Evolutionary conservation across 2,888 invertebrate species (phyloP).

Genomic region (Eustalomyia histrio): DNA sequence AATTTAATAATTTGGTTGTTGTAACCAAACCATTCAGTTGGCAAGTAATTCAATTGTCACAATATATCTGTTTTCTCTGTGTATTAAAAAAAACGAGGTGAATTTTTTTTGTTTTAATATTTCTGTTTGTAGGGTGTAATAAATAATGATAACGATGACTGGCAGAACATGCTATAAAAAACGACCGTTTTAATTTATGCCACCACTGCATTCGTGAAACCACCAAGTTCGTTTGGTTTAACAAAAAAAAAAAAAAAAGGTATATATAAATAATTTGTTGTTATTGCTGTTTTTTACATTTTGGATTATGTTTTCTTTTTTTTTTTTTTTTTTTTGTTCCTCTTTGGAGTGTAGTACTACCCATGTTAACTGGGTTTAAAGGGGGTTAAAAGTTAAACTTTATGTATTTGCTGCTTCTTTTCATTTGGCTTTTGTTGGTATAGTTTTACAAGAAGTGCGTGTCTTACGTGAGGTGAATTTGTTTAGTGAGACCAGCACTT

Average conservation of each 20-base stretch:
- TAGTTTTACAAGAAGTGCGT: slow-evolving; percentile 36
- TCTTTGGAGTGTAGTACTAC: slow-evolving; percentile 49
- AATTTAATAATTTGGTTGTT: too few relatives aligned
- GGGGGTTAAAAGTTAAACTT: slow-evolving; percentile 45
- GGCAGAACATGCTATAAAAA: slow-evolving; percentile 55
- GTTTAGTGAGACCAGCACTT: slow-evolving; percentile 43
- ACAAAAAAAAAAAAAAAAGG: too few relatives aligned
- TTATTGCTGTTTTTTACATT: slow-evolving; percentile 10
- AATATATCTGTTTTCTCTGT: too few relatives aligned
- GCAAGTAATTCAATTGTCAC: too few relatives aligned
- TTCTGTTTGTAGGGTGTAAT: slow-evolving; percentile 55
- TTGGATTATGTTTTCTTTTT: neutral
- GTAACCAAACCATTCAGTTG: too few relatives aligned
- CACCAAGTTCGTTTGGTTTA: neutral
- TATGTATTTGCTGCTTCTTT: neutral
- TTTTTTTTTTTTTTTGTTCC: slow-evolving; percentile 48
- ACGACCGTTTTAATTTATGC: slow-evolving; percentile 58
- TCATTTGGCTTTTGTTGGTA: neutral
- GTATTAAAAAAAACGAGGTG: slow-evolving; percentile 42
- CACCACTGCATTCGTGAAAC: slow-evolving; percentile 8
- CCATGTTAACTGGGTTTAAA: neutral
- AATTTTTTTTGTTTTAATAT: slow-evolving; percentile 69
- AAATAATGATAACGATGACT: slow-evolving; percentile 66
- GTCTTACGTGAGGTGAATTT: slow-evolving; percentile 37
- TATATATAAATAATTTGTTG: slow-evolving; percentile 47